phyloP scores from a whole-genome alignment of 1,140 invertebrate species.

The Gryon sp. region DNA sequence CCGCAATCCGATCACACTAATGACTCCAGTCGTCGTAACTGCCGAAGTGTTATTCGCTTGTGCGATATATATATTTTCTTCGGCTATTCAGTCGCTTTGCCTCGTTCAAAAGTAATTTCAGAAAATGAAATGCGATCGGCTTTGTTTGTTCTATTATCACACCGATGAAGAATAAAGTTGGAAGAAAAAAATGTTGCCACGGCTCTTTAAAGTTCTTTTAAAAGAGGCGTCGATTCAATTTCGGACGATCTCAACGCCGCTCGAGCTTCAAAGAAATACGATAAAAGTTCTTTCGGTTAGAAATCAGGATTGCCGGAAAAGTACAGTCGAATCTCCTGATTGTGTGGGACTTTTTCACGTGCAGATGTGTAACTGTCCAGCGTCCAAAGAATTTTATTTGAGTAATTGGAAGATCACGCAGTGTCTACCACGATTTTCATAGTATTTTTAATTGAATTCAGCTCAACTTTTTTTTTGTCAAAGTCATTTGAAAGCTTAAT shows the following conservation, averaged over 20 bases:
- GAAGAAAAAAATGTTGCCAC: slow-evolving; percentile 45
- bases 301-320: slow-evolving; percentile 21
- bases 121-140: slow-evolving; percentile 49
- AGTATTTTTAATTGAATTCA: no score
- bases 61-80: slow-evolving; percentile 47
- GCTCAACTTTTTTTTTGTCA: no score
- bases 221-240: slow-evolving; percentile 43
- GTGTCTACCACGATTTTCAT: no score
- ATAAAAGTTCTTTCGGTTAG: slow-evolving; percentile 34
- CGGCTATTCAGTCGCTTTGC: slow-evolving; percentile 15
- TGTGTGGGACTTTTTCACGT: background rate
- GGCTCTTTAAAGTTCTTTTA: slow-evolving; percentile 26
- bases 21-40: slow-evolving; percentile 32
- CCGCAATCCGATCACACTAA: slow-evolving; percentile 49
- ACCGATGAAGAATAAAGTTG: slow-evolving; percentile 39
- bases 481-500: no score
- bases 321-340: slow-evolving; percentile 18
- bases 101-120: slow-evolving; percentile 41
- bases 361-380: background rate
- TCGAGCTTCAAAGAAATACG: slow-evolving; percentile 29
- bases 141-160: slow-evolving; percentile 52
- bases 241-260: slow-evolving; percentile 13
- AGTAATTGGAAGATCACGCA: background rate
- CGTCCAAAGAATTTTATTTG: background rate
- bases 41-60: slow-evolving; percentile 17